phyloP scores from a whole-genome alignment of 2,888 invertebrate genomes.

The Eudasyphora cyanicolor region DNA sequence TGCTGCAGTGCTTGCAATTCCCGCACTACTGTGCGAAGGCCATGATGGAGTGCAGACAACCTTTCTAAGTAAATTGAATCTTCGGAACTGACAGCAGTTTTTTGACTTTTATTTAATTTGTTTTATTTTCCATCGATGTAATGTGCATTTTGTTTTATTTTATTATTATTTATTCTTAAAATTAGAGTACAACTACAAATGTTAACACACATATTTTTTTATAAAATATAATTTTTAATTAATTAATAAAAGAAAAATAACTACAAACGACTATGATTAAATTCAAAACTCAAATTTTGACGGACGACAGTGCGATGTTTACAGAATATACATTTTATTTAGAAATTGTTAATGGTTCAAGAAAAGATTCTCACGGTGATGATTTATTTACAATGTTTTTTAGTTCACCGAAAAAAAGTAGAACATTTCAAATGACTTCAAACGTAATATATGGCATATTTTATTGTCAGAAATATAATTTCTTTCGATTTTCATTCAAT shows the following conservation, averaged over 20 bases:
- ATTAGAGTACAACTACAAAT: constrained; percentile 35
- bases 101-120: constrained; percentile 16
- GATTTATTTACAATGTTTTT: too few relatives aligned
- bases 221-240: constrained; percentile 3
- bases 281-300: too few relatives aligned
- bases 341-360: too few relatives aligned
- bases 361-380: too few relatives aligned
- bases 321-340: too few relatives aligned
- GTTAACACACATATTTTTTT: constrained; percentile 36
- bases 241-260: background rate
- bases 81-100: background rate
- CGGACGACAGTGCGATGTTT: too few relatives aligned
- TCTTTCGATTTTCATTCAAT: too few relatives aligned
- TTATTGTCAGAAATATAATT: too few relatives aligned
- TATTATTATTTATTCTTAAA: constrained; percentile 44
- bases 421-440: too few relatives aligned
- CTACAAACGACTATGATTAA: too few relatives aligned
- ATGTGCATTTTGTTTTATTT: constrained; percentile 51
- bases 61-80: constrained; percentile 72
- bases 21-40: constrained; percentile 86
- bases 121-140: constrained; percentile 22
- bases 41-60: constrained; percentile 84
- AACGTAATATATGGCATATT: too few relatives aligned
- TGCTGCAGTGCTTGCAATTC: constrained; percentile 86
- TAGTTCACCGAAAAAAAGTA: too few relatives aligned